Evolutionary conservation across 2,113 vertebrate species (phyloP).

Genomic region (Galbula dea): DNA sequence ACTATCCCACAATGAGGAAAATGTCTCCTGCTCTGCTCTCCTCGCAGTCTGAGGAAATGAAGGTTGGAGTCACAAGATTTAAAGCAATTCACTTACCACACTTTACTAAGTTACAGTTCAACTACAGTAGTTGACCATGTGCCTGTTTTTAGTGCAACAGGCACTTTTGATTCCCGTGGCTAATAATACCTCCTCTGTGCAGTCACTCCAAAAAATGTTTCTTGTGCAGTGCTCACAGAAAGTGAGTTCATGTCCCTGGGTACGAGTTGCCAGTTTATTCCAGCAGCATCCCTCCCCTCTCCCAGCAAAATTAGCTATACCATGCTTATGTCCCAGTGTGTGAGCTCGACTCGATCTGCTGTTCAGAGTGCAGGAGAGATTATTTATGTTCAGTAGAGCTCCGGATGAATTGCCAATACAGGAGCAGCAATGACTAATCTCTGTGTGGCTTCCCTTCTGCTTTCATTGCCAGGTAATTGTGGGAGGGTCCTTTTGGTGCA

Average conservation of each 20-base stretch:
- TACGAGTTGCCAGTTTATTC: not conserved
- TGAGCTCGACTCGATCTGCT: not conserved
- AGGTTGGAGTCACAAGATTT: slow-evolving; percentile 45
- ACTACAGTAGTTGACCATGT: slow-evolving; percentile 37
- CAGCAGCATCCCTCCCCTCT: not conserved
- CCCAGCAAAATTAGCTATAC: not conserved
- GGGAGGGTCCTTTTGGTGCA: not conserved
- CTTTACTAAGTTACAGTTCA: slow-evolving; percentile 62
- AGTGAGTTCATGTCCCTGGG: not conserved
- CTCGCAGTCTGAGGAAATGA: slow-evolving; percentile 41
- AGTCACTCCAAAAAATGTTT: slow-evolving; percentile 2
- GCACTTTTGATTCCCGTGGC: slow-evolving; percentile 11
- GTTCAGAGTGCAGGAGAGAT: not conserved
- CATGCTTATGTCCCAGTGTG: not conserved
- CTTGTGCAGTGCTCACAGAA: not conserved
- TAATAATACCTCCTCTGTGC: not conserved
- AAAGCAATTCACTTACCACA: slow-evolving; percentile 55
- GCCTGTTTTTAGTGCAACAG: slow-evolving; percentile 55
- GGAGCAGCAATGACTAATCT: not conserved
- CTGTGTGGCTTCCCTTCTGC: not conserved
- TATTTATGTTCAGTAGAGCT: not conserved
- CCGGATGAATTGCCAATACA: not conserved
- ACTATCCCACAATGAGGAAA: slow-evolving; percentile 47
- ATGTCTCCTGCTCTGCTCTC: slow-evolving; percentile 33
- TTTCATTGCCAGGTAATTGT: not conserved